These are phyloP conservation scores for Uropetala carovei DNA, from an alignment of 2,888 invertebrate genomes.

Conservation along the genomic window DNA sequence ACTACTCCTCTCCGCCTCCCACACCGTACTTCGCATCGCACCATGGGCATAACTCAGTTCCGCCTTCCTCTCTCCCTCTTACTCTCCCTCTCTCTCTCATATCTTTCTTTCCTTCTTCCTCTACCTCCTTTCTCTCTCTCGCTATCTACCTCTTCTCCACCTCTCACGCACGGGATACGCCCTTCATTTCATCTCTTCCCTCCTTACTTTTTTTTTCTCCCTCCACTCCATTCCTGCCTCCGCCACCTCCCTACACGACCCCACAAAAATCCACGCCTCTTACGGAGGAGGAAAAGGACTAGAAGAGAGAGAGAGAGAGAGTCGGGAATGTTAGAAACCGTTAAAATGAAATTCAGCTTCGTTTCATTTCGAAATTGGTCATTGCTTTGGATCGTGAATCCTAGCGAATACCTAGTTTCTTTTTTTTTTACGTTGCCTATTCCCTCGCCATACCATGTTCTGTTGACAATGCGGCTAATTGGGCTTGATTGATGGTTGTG, in stretches of 20 bases:
- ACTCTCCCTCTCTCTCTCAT: conserved; percentile 25
- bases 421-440: too few species aligned
- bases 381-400: not conserved
- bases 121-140: not conserved
- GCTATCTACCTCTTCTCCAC: not conserved
- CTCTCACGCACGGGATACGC: conserved; percentile 31
- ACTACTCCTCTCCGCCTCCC: not conserved
- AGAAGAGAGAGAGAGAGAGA: not conserved
- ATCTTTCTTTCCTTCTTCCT: not conserved
- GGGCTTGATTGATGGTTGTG: too few species aligned
- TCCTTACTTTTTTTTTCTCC: not conserved
- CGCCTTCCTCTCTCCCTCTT: conserved; percentile 3
- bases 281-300: not conserved
- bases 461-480: too few species aligned
- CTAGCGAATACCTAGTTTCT: too few species aligned
- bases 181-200: conserved; percentile 3
- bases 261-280: not conserved
- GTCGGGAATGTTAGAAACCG: not conserved
- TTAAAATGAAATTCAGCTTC: not conserved
- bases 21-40: conserved; percentile 38
- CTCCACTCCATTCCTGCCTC: not conserved
- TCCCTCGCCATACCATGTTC: too few species aligned
- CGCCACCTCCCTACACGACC: not conserved
- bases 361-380: not conserved
- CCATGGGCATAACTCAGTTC: conserved; percentile 42